A percentile compares a stretch with the other conserved stretches of the same genome.
phyloP scores from a whole-genome alignment of 2,113 vertebrate species.

The Phrynosoma blainvillii region DNA sequence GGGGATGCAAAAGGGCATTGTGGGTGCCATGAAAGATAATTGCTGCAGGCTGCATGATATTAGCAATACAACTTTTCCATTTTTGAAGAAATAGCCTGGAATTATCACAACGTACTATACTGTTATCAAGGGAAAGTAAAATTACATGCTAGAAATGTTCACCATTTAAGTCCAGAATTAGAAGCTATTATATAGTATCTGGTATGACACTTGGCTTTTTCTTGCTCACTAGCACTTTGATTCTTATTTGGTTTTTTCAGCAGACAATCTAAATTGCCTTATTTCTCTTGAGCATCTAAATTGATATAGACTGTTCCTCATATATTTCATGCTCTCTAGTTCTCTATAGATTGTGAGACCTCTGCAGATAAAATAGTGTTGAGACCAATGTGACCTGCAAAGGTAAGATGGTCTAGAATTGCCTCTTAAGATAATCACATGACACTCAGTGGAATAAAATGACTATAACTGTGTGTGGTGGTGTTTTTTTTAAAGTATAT shows the following conservation, averaged over 20 bases:
- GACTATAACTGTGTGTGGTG: not conserved
- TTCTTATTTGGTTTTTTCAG: not conserved
- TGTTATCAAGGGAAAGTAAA: not conserved
- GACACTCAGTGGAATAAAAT: not conserved
- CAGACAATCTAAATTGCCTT: not conserved
- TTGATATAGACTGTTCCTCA: not conserved
- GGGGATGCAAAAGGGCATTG: not conserved
- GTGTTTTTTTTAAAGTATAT: not conserved
- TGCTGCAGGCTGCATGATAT: not conserved
- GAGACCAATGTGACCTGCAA: not conserved
- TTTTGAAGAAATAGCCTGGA: not conserved
- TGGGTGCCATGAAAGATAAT: not conserved
- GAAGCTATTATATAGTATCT: not conserved
- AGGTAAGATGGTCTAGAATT: slow-evolving; percentile 2
- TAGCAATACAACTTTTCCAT: not conserved
- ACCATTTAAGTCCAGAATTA: too few relatives aligned
- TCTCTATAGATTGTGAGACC: not conserved
- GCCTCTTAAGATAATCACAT: not conserved
- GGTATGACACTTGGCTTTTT: not conserved
- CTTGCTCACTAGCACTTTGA: not conserved
- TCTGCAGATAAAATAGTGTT: not conserved
- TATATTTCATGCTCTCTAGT: not conserved
- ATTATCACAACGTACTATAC: not conserved
- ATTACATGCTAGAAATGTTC: not conserved
- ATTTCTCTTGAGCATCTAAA: not conserved